Evolutionary conservation across 2,888 invertebrate genomes (phyloP), one percentile per base, ranked within the genome.

Genomic region (Zygaena filipendulae): DNA sequence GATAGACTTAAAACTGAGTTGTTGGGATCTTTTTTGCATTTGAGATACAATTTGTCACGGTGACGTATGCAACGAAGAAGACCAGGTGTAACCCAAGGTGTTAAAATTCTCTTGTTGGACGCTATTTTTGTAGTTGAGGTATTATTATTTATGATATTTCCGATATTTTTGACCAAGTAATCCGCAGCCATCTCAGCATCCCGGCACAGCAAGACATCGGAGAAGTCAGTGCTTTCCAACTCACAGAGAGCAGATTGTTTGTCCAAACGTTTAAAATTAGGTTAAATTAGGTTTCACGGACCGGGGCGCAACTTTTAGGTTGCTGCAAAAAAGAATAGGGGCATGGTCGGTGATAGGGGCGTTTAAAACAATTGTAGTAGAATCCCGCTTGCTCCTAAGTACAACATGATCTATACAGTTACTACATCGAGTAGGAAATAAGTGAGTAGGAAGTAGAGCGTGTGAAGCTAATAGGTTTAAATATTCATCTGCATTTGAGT

Each of bases 371-470:
- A 35, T 3, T n/a, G 34, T 30, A 8, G 7, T 25, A 8, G 20
- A 14, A 2, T 20, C 4, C 1, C 6, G 4, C 4, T 13, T 29
- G 1, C 32, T 10, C 25, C 32, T 35, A 1, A 39, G 12, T 9
- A 39, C 25, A 7, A 30, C 9, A 10, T 39, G 39, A 14, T 39
- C 39, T 3, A 33, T 8, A 11, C 39, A 39, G 3, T 26, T 23
- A 3, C 14, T 9, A 1, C 8, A 9, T 16, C 36, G 23, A 3
- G 36, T 39, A 2, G 33, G 26, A 1, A 24, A 10, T 1, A 11
- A 13, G 20, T 36, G 36, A 13, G 25, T 13, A 6, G 21, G 25
- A 8, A 37, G 14, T 4, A 41, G 21, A 5, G 32, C 38, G 26
- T 41, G 36, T 2, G 27, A 26, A 2, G 26, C 20, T 6, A 32